These are phyloP conservation scores for Triplophysa bombifrons DNA, from an alignment of 2,797 vertebrate genomes.

Conservation along the genomic window DNA sequence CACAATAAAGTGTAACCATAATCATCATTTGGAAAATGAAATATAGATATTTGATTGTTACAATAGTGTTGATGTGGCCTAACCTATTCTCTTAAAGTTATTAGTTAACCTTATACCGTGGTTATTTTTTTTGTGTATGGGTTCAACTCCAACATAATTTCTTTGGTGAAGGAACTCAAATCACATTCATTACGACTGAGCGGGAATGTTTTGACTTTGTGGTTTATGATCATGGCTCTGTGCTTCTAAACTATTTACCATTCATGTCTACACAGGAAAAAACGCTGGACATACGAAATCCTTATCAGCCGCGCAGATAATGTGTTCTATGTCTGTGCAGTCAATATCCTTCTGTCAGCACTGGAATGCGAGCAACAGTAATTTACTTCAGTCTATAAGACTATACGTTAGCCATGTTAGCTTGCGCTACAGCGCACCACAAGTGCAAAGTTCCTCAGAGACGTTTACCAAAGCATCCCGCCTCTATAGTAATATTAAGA, in stretches of 20 bases:
- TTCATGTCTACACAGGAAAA: constrained; percentile 60
- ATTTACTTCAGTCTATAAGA: constrained; percentile 54
- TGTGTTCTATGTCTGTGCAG: constrained; percentile 62
- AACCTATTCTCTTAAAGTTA: no score
- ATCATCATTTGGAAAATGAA: no score
- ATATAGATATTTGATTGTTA: no score
- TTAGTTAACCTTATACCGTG: no score
- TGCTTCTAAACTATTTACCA: constrained; percentile 58
- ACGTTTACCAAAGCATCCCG: constrained; percentile 17
- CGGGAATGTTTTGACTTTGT: constrained; percentile 19
- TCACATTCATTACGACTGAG: not conserved
- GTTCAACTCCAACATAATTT: not conserved
- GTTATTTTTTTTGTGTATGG: no score
- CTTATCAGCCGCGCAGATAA: constrained; percentile 62
- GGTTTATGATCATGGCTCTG: constrained; percentile 32
- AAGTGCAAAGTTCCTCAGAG: constrained; percentile 37
- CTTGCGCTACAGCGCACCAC: not conserved
- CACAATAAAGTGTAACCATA: no score
- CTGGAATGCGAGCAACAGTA: constrained; percentile 55
- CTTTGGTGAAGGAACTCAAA: not conserved
- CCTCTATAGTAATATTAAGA: constrained; percentile 38
- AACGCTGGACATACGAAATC: constrained; percentile 52
- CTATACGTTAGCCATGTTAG: constrained; percentile 10
- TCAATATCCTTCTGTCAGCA: constrained; percentile 60
- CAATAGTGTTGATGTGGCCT: no score